A percentile compares a stretch with the other conserved stretches of the same genome.
These are phyloP conservation scores for Coturnix japonica DNA, from an alignment of 2,113 vertebrate genomes.

Conservation along the genomic window DNA sequence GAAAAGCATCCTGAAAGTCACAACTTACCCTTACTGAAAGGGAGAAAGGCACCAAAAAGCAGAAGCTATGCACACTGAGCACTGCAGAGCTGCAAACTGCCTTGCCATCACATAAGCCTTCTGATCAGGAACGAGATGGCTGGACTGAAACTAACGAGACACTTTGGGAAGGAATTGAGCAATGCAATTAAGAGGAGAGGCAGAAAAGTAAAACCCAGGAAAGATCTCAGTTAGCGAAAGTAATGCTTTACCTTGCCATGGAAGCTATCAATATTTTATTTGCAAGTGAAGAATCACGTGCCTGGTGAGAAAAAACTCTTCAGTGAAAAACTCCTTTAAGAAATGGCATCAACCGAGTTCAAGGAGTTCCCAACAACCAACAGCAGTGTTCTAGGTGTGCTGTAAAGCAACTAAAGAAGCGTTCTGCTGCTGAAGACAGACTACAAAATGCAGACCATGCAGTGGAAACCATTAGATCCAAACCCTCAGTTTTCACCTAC, in stretches of 20 bases:
- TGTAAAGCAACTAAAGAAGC: not conserved
- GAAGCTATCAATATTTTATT: not conserved
- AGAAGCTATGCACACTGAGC: rapidly evolving
- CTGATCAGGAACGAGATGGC: not conserved
- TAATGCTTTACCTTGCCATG: rapidly evolving
- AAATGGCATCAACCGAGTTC: not conserved
- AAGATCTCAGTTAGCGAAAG: not conserved
- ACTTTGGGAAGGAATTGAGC: not conserved
- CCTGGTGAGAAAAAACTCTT: not conserved
- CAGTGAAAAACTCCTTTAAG: not conserved
- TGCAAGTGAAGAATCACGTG: not conserved
- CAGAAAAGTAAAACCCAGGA: not conserved
- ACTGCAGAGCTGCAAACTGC: not conserved
- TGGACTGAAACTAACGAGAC: not conserved
- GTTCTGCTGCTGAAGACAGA: not conserved
- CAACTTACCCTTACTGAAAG: not conserved
- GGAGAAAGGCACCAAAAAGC: not conserved
- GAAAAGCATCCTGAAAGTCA: not conserved
- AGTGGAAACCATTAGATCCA: not conserved
- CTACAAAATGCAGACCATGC: not conserved
- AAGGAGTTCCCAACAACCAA: not conserved
- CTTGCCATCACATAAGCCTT: not conserved
- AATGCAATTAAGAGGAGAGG: not conserved
- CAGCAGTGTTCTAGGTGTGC: rapidly evolving
- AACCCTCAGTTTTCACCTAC: not conserved